Evolutionary conservation across 2,113 vertebrate genomes (phyloP).

Genomic region (Gasterosteus nipponicus): DNA sequence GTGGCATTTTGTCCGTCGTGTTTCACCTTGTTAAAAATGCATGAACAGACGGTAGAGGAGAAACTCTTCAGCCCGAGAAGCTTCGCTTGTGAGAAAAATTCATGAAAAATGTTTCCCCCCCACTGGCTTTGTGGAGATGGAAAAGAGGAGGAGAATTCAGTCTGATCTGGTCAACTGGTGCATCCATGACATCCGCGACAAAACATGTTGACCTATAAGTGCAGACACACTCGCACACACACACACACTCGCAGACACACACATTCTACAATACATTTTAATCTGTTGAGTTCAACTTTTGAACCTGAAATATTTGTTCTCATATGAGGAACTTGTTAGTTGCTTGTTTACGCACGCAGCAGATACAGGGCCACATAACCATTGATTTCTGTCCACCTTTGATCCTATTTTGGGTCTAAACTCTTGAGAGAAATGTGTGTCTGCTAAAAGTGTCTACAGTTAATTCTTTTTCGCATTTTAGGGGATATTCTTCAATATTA

Average conservation of each 20-base stretch:
- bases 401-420: background rate
- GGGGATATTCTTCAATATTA: background rate
- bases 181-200: slow-evolving; percentile 22
- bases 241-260: background rate
- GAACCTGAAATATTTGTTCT: background rate
- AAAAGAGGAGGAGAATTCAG: slow-evolving; percentile 13
- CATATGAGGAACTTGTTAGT: no score
- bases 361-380: background rate
- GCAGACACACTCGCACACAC: background rate
- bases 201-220: background rate
- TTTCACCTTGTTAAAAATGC: slow-evolving; percentile 65
- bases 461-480: background rate
- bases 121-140: slow-evolving; percentile 27
- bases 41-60: slow-evolving; percentile 56
- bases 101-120: slow-evolving; percentile 48
- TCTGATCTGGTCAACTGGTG: background rate
- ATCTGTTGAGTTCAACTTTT: background rate
- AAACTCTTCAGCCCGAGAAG: slow-evolving; percentile 45
- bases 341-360: background rate
- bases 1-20: slow-evolving; percentile 52
- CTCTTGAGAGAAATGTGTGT: background rate
- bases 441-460: background rate
- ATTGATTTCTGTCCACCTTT: background rate
- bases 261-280: background rate
- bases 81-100: slow-evolving; percentile 59